Percentiles rank a stretch among this genome's conserved stretches.
phyloP scores from a whole-genome alignment of 2,888 invertebrate species.

The Torymus tubicola region DNA sequence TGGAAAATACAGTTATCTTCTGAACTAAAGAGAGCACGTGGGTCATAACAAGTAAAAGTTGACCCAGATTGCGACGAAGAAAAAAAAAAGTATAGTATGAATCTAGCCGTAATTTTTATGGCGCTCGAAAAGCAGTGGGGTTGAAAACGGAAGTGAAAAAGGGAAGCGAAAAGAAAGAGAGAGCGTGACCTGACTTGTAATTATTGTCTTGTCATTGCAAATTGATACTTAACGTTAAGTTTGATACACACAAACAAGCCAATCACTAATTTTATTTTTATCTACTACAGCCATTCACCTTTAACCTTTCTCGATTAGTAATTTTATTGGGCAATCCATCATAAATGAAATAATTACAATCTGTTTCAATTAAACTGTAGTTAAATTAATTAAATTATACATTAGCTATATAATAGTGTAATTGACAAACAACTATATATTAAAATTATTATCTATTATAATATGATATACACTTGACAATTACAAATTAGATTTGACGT shows the following conservation, averaged over 20 bases:
- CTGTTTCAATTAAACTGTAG: no score
- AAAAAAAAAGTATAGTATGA: constrained; percentile 29
- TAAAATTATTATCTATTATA: no score
- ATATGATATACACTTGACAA: no score
- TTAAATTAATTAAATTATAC: no score
- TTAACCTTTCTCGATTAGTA: background rate
- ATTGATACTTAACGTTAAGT: constrained; percentile 9
- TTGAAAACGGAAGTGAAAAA: constrained; percentile 39
- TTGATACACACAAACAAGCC: constrained; percentile 23
- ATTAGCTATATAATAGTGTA: no score
- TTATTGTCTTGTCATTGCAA: constrained; percentile 2
- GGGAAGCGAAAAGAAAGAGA: constrained; percentile 7
- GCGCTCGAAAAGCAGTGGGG: constrained; percentile 11
- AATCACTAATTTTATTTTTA: constrained; percentile 27
- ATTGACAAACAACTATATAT: no score
- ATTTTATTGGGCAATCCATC: no score
- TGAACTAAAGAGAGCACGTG: background rate
- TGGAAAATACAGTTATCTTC: no score
- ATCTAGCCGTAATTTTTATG: background rate
- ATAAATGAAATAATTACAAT: no score
- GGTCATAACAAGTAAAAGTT: constrained; percentile 46
- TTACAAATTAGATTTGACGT: no score
- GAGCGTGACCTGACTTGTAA: constrained; percentile 22
- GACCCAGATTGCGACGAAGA: constrained; percentile 24
- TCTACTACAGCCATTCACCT: constrained; percentile 16